Conservation (phyloP, 2,888 invertebrate genomes). For the Cheilosia impressa region DNA sequence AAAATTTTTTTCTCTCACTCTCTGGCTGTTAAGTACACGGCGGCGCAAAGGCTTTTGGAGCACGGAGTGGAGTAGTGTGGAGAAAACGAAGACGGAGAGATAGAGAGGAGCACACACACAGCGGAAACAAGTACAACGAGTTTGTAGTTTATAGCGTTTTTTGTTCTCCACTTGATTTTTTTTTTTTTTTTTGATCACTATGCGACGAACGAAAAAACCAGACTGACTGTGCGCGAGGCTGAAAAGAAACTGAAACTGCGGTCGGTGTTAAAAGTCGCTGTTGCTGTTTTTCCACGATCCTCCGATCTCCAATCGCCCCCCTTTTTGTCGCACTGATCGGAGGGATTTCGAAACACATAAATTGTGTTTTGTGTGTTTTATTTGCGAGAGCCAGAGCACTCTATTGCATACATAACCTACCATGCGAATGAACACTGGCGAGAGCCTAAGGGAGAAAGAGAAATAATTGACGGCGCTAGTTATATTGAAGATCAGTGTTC, state of each 20-base stretch:
- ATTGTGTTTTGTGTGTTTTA: constrained; percentile 7
- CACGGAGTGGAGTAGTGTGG: constrained; percentile 53
- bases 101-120: constrained; percentile 68
- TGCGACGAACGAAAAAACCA: constrained; percentile 53
- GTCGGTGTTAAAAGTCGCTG: constrained; percentile 66
- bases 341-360: constrained; percentile 50
- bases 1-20: constrained; percentile 70
- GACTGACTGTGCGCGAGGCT: constrained; percentile 71
- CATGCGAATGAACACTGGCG: constrained; percentile 44
- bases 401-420: not conserved
- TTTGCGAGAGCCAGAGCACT: constrained; percentile 9
- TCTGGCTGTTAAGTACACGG: constrained; percentile 66
- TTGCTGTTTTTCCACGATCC: constrained; percentile 64
- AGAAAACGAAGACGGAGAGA: constrained; percentile 44
- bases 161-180: constrained; percentile 27
- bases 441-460: constrained; percentile 35
- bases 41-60: constrained; percentile 65
- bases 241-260: constrained; percentile 74
- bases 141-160: constrained; percentile 64
- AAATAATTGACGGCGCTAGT: constrained; percentile 48
- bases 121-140: constrained; percentile 75
- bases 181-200: constrained; percentile 44
- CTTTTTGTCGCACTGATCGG: constrained; percentile 8
- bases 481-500: constrained; percentile 33
- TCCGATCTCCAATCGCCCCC: constrained; percentile 36